Percentiles rank a stretch among this genome's conserved stretches.
Conservation (phyloP, 2,797 vertebrate species). For the Peromyscus melanophrys region DNA sequence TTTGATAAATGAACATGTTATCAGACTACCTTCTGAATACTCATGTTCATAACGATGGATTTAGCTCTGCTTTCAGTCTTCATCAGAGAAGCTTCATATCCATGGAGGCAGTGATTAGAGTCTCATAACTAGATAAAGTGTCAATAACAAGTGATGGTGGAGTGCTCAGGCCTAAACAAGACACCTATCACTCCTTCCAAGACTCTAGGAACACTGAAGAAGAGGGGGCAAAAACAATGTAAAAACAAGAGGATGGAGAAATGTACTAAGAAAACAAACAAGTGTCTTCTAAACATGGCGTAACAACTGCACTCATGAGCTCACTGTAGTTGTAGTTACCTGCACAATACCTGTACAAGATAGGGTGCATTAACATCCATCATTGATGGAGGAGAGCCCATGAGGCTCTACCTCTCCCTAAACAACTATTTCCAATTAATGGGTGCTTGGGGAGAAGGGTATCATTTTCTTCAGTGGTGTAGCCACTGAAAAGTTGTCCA, state of each 20-base stretch:
- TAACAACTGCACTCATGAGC: neutral
- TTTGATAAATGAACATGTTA: neutral
- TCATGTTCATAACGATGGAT: neutral
- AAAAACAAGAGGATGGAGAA: too few species aligned
- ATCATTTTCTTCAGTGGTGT: neutral
- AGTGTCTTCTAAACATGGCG: neutral
- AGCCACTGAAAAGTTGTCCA: neutral
- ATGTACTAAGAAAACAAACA: neutral
- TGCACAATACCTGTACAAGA: neutral
- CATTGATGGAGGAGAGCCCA: neutral
- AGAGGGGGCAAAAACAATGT: neutral
- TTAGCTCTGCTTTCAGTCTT: neutral
- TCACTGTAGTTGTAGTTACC: neutral
- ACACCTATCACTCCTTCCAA: neutral
- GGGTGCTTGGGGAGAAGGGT: neutral
- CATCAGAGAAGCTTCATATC: neutral
- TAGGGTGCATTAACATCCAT: neutral
- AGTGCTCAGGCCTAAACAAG: neutral
- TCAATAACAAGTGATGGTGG: neutral
- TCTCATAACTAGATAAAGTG: neutral
- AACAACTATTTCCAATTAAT: neutral
- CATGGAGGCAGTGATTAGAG: neutral
- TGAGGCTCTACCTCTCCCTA: neutral
- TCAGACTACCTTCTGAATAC: neutral
- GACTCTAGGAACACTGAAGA: neutral